Evolutionary conservation across 2,797 vertebrate genomes (phyloP).

Genomic region (Moxostoma hubbsi): DNA sequence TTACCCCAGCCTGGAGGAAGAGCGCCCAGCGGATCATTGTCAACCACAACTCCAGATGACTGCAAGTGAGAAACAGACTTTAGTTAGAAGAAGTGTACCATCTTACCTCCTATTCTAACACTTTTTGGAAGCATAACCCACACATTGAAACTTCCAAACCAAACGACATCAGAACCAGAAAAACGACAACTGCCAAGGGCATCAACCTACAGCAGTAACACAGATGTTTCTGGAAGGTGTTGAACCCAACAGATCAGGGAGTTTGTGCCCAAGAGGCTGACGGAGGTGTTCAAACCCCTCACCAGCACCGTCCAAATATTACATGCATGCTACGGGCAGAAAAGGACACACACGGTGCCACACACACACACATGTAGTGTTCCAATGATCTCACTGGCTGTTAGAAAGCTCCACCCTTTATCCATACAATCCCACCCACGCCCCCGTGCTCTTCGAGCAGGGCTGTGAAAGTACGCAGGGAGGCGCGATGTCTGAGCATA

Average conservation of each 20-base stretch:
- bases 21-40: slow-evolving; percentile 93
- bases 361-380: slow-evolving; percentile 69
- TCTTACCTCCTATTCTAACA: not conserved
- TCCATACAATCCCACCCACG: slow-evolving; percentile 67
- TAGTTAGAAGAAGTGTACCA: slow-evolving; percentile 60
- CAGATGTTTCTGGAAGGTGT: slow-evolving; percentile 1
- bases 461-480: slow-evolving; percentile 80
- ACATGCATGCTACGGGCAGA: slow-evolving; percentile 72
- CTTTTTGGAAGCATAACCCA: too few species aligned
- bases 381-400: slow-evolving; percentile 98
- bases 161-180: slow-evolving; percentile 18
- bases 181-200: slow-evolving; percentile 17
- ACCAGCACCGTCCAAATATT: slow-evolving; percentile 90
- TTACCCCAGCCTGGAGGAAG: slow-evolving; percentile 98
- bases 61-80: slow-evolving; percentile 81
- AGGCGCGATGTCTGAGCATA: slow-evolving; percentile 83
- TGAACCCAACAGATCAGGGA: slow-evolving; percentile 22
- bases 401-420: slow-evolving; percentile 87
- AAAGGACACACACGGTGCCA: slow-evolving; percentile 3
- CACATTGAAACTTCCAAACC: not conserved
- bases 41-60: slow-evolving; percentile 85
- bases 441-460: slow-evolving; percentile 67
- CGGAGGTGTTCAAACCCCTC: slow-evolving; percentile 66
- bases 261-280: slow-evolving; percentile 66
- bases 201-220: slow-evolving; percentile 1